Percentiles rank a stretch among this genome's conserved stretches.
phyloP scores from a whole-genome alignment of 2,888 invertebrate species.

The Lepidocyrtinus sp. region DNA sequence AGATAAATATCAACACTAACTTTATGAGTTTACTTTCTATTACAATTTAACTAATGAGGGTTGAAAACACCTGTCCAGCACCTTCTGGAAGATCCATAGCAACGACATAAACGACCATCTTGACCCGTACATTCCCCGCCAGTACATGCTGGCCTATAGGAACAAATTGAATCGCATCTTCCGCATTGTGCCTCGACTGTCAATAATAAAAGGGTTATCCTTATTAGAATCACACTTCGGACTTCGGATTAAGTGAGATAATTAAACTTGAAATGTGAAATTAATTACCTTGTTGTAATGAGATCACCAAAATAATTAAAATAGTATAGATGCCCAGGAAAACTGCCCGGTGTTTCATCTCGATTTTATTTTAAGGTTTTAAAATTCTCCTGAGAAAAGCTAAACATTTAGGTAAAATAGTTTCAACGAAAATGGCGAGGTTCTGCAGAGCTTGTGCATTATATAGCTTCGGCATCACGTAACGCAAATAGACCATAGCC shows the following conservation, averaged over 20 bases:
- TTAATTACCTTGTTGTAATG: background rate
- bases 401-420: too few species aligned
- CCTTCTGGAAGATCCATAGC: constrained; percentile 38
- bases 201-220: too few species aligned
- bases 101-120: constrained; percentile 46
- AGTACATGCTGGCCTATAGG: constrained; percentile 41
- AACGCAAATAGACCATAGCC: too few species aligned
- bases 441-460: too few species aligned
- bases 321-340: background rate
- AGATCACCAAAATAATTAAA: background rate
- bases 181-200: constrained; percentile 54
- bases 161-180: constrained; percentile 53
- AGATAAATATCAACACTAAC: too few species aligned
- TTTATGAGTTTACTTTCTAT: too few species aligned
- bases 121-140: constrained; percentile 50
- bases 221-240: too few species aligned
- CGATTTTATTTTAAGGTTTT: background rate
- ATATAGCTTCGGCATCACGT: too few species aligned
- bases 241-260: too few species aligned
- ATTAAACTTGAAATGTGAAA: background rate
- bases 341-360: background rate
- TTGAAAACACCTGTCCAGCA: constrained; percentile 58
- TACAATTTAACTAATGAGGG: constrained; percentile 29
- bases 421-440: too few species aligned
- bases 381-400: background rate